Conservation (phyloP, 2,113 vertebrate species). For the Atrichornis clamosus region DNA sequence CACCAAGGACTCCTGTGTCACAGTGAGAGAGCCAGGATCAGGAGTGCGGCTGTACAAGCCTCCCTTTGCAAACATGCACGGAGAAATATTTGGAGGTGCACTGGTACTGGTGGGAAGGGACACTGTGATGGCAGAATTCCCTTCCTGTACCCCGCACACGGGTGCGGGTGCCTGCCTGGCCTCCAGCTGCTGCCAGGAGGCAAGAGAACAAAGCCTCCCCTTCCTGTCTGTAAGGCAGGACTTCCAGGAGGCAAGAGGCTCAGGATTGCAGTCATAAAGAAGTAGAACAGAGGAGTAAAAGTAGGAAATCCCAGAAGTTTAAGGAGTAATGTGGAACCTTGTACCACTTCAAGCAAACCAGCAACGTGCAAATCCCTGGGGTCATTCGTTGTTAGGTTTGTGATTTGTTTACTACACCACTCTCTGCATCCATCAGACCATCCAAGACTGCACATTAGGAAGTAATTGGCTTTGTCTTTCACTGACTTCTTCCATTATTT, state of each 20-base stretch:
- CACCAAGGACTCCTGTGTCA: background rate
- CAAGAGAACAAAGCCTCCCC: background rate
- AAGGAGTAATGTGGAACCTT: background rate
- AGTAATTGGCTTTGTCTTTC: background rate
- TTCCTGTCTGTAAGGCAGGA: background rate
- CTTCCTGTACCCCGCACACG: background rate
- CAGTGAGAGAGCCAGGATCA: rapidly evolving
- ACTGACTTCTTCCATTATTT: background rate
- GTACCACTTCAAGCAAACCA: background rate
- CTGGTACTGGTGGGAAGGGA: background rate
- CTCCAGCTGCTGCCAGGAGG: background rate
- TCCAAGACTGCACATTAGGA: background rate
- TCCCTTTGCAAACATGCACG: background rate
- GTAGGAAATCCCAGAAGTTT: background rate
- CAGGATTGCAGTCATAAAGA: background rate
- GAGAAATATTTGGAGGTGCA: background rate
- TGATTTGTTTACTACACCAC: background rate
- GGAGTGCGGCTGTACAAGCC: too few relatives aligned
- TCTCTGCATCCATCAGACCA: background rate
- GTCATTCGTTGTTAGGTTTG: background rate
- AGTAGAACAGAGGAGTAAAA: background rate
- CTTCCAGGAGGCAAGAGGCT: background rate
- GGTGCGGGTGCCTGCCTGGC: rapidly evolving
- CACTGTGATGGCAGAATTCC: background rate
- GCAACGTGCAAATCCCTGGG: rapidly evolving